Conservation (phyloP, 23 tunicate genomes). For the Corella eumyota region DNA sequence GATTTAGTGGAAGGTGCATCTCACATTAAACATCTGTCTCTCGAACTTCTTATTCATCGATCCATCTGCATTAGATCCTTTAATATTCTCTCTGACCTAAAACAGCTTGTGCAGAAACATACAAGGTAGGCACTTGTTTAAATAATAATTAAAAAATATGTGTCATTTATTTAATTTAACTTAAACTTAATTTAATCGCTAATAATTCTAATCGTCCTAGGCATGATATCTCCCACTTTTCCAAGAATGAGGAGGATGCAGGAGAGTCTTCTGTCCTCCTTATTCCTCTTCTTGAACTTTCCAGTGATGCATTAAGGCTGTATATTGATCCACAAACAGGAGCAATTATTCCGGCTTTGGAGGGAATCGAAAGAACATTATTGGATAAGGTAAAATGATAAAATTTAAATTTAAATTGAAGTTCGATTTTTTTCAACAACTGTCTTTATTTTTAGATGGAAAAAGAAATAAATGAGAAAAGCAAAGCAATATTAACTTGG, state of each 20-base stretch:
- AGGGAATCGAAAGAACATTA: slow-evolving; percentile 13
- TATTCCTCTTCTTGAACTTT: slow-evolving; percentile 53
- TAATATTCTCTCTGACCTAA: slow-evolving; percentile 30
- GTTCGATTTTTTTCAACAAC: not conserved
- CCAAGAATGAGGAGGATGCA: slow-evolving; percentile 12
- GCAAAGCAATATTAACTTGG: slow-evolving; percentile 25
- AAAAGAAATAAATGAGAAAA: slow-evolving; percentile 59
- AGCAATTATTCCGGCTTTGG: slow-evolving; percentile 32
- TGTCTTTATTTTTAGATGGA: slow-evolving; percentile 39
- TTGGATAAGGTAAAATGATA: slow-evolving; percentile 37
- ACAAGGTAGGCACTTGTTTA: slow-evolving; percentile 17
- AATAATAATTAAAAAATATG: not conserved
- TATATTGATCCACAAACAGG: slow-evolving; percentile 98
- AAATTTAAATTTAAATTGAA: not conserved
- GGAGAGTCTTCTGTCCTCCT: slow-evolving; percentile 26
- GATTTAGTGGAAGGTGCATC: slow-evolving; percentile 41
- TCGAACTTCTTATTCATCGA: slow-evolving; percentile 60
- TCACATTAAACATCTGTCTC: slow-evolving; percentile 54
- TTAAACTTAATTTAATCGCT: not conserved
- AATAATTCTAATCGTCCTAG: slow-evolving; percentile 1
- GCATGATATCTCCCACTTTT: slow-evolving; percentile 42
- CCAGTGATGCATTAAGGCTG: slow-evolving; percentile 19
- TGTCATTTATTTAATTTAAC: not conserved
- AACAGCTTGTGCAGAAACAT: slow-evolving; percentile 57
- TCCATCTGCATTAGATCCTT: slow-evolving; percentile 53